Evolutionary conservation across 35 echinoderm and acorn worm genomes (phyloP).

Genomic region (Patiria miniata): DNA sequence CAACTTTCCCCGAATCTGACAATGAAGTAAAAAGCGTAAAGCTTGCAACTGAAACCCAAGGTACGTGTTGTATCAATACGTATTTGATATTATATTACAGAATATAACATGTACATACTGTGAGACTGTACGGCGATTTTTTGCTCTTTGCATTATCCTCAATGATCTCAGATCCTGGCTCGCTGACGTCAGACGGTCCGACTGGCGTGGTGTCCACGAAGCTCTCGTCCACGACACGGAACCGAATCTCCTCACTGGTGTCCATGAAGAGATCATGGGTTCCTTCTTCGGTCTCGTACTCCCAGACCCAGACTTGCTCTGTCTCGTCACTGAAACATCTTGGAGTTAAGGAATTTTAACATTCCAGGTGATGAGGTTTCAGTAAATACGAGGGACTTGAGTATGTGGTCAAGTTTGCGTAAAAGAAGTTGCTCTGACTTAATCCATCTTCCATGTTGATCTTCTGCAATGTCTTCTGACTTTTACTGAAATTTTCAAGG

Average conservation of each 20-base stretch:
- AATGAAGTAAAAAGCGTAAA: too few relatives aligned
- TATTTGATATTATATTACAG: too few relatives aligned
- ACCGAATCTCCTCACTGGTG: conserved; percentile 84
- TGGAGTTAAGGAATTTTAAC: neutral
- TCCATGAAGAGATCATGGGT: conserved; percentile 98
- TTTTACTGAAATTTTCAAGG: too few relatives aligned
- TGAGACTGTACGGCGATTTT: conserved; percentile 89
- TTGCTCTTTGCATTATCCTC: conserved; percentile 44
- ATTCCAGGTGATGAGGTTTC: too few relatives aligned
- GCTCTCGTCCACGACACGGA: conserved; percentile 80
- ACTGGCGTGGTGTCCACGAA: conserved; percentile 95
- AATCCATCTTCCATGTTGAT: too few relatives aligned
- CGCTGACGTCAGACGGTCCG: conserved; percentile 72
- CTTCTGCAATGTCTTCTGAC: too few relatives aligned
- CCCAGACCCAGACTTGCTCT: conserved; percentile 97
- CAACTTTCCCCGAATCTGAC: too few relatives aligned
- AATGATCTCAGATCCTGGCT: conserved; percentile 31
- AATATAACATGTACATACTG: conserved; percentile 51
- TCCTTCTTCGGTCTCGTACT: conserved; percentile 92
- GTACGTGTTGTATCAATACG: too few relatives aligned
- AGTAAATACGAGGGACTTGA: neutral
- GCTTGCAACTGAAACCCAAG: too few relatives aligned
- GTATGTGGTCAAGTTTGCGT: neutral
- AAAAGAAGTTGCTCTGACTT: neutral
- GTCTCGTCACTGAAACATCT: conserved; percentile 77